Evolutionary conservation across 2,797 vertebrate genomes (phyloP).

Genomic region (Microctenopoma stevenorrisi): DNA sequence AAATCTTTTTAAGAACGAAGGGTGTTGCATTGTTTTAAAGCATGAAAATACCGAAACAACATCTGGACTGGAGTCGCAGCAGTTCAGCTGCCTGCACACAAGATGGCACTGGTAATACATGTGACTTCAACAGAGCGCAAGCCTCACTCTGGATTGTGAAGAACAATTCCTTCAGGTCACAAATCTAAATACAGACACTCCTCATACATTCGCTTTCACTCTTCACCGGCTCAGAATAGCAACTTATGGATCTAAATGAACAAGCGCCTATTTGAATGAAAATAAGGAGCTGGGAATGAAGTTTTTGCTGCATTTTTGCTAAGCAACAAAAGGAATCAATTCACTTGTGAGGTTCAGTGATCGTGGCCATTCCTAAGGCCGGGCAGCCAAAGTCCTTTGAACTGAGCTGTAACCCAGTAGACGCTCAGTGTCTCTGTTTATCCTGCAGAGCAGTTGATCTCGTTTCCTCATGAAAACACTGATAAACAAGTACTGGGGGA

Average conservation of each 20-base stretch:
- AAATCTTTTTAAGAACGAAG: slow-evolving; percentile 22
- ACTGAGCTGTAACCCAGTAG: slow-evolving; percentile 60
- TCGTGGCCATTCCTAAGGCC: slow-evolving; percentile 55
- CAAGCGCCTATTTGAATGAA: slow-evolving; percentile 71
- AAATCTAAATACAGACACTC: slow-evolving; percentile 75
- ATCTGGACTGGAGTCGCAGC: slow-evolving; percentile 28
- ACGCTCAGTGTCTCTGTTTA: slow-evolving; percentile 39
- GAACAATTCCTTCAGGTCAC: slow-evolving; percentile 69
- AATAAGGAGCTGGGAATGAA: slow-evolving; percentile 76
- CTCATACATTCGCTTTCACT: slow-evolving; percentile 66
- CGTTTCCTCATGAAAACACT: slow-evolving; percentile 56
- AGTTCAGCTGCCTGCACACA: slow-evolving; percentile 53
- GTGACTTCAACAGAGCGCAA: slow-evolving; percentile 16
- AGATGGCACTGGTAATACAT: slow-evolving; percentile 83
- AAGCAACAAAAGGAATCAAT: slow-evolving; percentile 76
- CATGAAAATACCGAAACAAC: slow-evolving; percentile 3
- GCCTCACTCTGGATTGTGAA: slow-evolving; percentile 29
- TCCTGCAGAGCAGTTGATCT: slow-evolving; percentile 53
- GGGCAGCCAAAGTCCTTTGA: slow-evolving; percentile 61
- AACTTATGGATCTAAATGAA: slow-evolving; percentile 67
- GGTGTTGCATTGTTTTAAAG: slow-evolving; percentile 13
- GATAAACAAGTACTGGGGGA: slow-evolving; percentile 61
- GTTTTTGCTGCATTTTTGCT: slow-evolving; percentile 69
- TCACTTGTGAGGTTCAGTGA: slow-evolving; percentile 59
- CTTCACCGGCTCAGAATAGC: slow-evolving; percentile 61